These are phyloP conservation scores for Troides aeacus DNA, from an alignment of 2,888 invertebrate species.

Conservation along the genomic window DNA sequence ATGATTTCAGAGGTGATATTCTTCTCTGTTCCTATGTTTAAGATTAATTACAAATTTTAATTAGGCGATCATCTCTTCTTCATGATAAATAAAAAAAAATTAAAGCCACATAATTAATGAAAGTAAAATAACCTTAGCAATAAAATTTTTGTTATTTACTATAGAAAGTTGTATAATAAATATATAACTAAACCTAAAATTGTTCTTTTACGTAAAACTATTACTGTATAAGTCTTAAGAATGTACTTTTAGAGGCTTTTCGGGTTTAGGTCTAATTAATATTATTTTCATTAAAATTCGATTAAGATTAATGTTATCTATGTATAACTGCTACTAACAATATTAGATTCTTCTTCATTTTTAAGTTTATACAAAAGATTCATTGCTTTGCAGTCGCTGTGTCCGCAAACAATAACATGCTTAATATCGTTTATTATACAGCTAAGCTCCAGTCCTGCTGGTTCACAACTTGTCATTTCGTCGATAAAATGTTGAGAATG, in stretches of 20 bases:
- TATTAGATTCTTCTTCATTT: constrained; percentile 85
- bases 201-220: too few species aligned
- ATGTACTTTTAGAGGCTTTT: too few species aligned
- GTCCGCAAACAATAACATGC: constrained; percentile 97
- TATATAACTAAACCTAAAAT: too few species aligned
- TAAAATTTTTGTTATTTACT: too few species aligned
- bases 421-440: constrained; percentile 94
- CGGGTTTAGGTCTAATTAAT: too few species aligned
- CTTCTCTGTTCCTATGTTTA: constrained; percentile 84
- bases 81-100: too few species aligned
- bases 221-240: too few species aligned
- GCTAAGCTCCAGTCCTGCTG: constrained; percentile 96
- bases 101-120: too few species aligned
- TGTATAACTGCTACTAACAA: constrained; percentile 47
- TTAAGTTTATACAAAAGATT: constrained; percentile 92
- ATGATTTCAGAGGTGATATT: constrained; percentile 92
- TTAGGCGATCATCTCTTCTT: too few species aligned
- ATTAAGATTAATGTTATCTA: background rate
- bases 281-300: too few species aligned
- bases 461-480: constrained; percentile 95
- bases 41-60: background rate
- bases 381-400: constrained; percentile 99
- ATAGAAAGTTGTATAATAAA: too few species aligned
- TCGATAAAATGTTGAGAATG: constrained; percentile 93
- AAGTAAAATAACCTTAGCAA: too few species aligned